Conservation (phyloP, 2,797 vertebrate species). For the Pipistrellus pipistrellus region DNA sequence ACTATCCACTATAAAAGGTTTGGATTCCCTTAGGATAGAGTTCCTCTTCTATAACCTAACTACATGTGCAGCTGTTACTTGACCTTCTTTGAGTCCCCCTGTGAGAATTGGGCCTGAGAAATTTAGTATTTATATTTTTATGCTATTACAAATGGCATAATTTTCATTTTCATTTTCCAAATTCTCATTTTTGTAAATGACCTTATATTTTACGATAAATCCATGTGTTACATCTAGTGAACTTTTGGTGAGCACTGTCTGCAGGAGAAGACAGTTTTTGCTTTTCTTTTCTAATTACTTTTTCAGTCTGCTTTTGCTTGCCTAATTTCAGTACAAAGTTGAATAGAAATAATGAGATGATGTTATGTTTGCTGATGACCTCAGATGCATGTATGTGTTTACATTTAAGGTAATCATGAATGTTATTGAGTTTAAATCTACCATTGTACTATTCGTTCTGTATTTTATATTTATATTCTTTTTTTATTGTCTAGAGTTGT, state of each 20-base stretch:
- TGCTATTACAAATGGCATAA: neutral
- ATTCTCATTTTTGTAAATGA: neutral
- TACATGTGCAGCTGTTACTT: neutral
- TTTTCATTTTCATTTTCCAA: slow-evolving; percentile 21
- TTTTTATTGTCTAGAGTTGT: neutral
- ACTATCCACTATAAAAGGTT: neutral
- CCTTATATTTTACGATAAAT: neutral
- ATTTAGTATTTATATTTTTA: neutral
- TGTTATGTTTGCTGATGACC: neutral
- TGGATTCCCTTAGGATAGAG: neutral
- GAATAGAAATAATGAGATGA: neutral
- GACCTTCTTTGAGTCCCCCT: neutral
- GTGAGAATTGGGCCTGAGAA: neutral
- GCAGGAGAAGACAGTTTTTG: neutral
- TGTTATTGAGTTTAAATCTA: neutral
- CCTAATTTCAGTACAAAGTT: neutral
- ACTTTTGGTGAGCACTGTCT: neutral
- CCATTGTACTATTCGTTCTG: neutral
- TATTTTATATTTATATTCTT: neutral
- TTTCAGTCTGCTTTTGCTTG: neutral
- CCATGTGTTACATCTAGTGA: neutral
- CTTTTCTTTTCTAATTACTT: neutral
- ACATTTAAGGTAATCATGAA: neutral
- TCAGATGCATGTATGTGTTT: neutral
- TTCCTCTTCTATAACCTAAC: neutral